phyloP scores from a whole-genome alignment of 2,797 vertebrate species.

The Spinibarbus caldwelli region DNA sequence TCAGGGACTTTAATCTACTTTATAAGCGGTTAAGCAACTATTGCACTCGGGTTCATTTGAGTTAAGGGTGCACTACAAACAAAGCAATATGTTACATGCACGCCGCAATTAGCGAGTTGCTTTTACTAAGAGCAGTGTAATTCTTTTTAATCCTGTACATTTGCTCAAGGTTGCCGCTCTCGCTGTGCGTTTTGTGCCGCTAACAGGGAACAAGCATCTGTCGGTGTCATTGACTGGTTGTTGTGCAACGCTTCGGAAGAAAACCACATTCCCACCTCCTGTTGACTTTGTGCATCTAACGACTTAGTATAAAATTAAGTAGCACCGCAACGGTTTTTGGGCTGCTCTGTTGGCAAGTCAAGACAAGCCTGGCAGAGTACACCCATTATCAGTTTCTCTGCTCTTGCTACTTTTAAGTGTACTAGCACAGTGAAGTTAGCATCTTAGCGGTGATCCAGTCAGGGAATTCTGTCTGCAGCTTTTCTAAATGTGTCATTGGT shows the following conservation, averaged over 20 bases:
- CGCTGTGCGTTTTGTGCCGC: neutral
- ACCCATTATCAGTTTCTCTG: constrained; percentile 22
- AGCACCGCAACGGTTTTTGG: neutral
- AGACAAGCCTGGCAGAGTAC: constrained; percentile 7
- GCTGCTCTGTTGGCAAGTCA: neutral
- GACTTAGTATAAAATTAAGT: constrained; percentile 46
- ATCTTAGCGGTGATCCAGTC: neutral
- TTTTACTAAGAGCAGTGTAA: constrained; percentile 8
- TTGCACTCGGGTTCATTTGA: constrained; percentile 31
- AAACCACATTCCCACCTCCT: constrained; percentile 30
- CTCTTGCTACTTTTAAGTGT: neutral
- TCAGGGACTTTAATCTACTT: constrained; percentile 37
- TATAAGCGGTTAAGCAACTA: constrained; percentile 21
- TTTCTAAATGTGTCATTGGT: constrained; percentile 19
- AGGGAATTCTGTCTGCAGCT: neutral
- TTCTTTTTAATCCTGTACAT: constrained; percentile 35
- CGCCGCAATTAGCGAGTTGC: neutral
- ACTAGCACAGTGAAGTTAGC: constrained; percentile 1
- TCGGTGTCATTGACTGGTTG: constrained; percentile 24
- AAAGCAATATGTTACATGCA: constrained; percentile 2
- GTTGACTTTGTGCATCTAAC: constrained; percentile 44
- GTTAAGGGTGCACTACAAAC: constrained; percentile 11
- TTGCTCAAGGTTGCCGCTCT: constrained; percentile 12
- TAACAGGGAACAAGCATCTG: constrained; percentile 41
- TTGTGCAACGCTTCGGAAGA: constrained; percentile 23